Evolutionary conservation across 2,113 vertebrate species (phyloP), one percentile per base, ranked within the genome.

Genomic region (Micronycteris hirsuta): DNA sequence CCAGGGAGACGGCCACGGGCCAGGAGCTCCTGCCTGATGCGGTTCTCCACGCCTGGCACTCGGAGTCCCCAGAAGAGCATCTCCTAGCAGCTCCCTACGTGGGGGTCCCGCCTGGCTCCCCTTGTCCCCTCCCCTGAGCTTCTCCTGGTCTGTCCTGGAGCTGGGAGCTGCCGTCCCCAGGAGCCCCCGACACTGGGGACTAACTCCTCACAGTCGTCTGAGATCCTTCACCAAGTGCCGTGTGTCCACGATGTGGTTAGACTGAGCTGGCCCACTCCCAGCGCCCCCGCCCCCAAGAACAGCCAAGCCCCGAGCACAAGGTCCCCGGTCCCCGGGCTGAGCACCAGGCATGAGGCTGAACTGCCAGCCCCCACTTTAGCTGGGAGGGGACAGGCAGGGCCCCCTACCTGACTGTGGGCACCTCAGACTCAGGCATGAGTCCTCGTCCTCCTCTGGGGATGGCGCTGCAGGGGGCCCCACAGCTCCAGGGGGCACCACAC

Each of bases 391-490:
- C 33, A 9, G 19, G 36, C 67, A 45, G 84, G 43, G 36, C 11
- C 73, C 20, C 41, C 70, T 93, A 91, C 96, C 93, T 83, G 54
- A 61, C 45, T 1, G 1, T 43, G 0, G 0, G 31, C 5, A 1
- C 91, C 95, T 94, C 95, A 71, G 86, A 68, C 20, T 63, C 52
- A 1, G 26, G 31, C 84, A 22, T 49, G 12, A 61, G 58, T 61
- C 58, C 26, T 43, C 45, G 36, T 22, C 54, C 20, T 56, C 36
- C 41, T 70, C 36, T 28, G 4, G 54, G 56, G 22, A 11, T 0
- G 16, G 22, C 56, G 10, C 56, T 58, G 7, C 56, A 58, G 56
- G 54, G 54, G 54, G 54, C 54, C 1, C 54, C 54, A 22, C 54
- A 56, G 11, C 54, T 22, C 8, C 56, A 61, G 58, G 28, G 61